Percentiles rank a stretch among this genome's conserved stretches.
Evolutionary conservation across 2,888 invertebrate genomes (phyloP).

Genomic region (Gisinianus flammeolus): DNA sequence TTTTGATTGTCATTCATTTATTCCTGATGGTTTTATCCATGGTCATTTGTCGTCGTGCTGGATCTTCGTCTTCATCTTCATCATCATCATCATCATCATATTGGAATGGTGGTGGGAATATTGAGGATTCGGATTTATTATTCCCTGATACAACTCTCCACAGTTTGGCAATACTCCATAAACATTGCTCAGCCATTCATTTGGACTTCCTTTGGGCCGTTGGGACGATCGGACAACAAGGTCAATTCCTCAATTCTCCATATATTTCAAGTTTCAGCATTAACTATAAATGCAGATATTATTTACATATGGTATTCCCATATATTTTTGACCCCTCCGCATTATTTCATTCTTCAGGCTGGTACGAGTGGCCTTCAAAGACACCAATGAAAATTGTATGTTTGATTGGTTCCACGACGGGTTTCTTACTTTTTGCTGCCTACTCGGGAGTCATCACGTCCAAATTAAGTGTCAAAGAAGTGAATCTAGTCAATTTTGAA

Average conservation of each 20-base stretch:
- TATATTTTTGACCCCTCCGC: no score
- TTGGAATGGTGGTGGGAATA: neutral
- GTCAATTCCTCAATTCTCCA: no score
- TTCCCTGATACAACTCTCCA: neutral
- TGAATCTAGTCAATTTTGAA: constrained; percentile 11
- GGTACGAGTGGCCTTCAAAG: constrained; percentile 20
- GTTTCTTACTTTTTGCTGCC: constrained; percentile 13
- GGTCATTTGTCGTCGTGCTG: neutral
- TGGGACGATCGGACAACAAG: constrained; percentile 23
- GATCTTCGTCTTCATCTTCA: neutral
- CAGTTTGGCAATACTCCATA: neutral
- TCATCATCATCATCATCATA: neutral
- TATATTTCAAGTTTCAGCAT: no score
- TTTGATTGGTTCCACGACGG: constrained; percentile 15
- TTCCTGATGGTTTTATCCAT: neutral
- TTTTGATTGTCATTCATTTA: neutral
- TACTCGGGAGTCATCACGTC: constrained; percentile 28
- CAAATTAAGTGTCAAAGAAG: neutral
- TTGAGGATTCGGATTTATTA: neutral
- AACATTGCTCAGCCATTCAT: neutral
- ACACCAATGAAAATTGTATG: constrained; percentile 1
- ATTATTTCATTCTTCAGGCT: no score
- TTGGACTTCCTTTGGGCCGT: constrained; percentile 19
- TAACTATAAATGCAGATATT: no score
- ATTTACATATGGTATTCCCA: neutral